Base-by-base conservation (phyloP, 2,888 invertebrate species). In the Harpalus rubripes region DNA sequence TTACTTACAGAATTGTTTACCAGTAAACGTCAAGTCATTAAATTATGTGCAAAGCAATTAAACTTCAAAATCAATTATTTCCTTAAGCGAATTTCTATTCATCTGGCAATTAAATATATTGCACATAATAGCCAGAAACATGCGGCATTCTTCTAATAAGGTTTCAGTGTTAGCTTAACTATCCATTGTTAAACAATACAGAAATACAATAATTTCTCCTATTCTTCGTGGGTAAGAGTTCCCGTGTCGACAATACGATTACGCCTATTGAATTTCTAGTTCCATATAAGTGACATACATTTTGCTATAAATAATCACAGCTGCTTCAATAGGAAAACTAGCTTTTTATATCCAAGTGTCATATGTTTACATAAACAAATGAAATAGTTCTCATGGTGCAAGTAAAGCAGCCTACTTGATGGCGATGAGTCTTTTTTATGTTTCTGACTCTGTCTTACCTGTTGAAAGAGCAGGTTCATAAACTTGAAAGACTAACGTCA, bases 221-320 rank as follows among this genome's bases (percentile, higher is more conserved):
- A 74, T 44, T 44, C 68, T 74, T 74, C 72, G 7, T 12, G 0
- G 68, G 26, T 18, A 61, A 3, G 18, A 15, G 22, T 63, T 63
- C 63, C 63, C 68, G 68, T 26, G 68, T 15, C 16, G 16, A 44
- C 72, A 74, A 74, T 68, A n/a, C 26, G 26, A 26, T 26, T 15
- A 68, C 68, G 32, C n/a, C 68, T 68, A 68, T 74, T 74, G 72
- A 74, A 74, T 68, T 68, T 68, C 68, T 74, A 74, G 72, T 68
- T 68, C 68, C 41, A 68, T 68, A 74, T 74, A 44, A 44, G 18
- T 74, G 72, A 44, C 41, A 74, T 5, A 74, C 72, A 68, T 68
- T 68, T 32, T 44, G 44, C 72, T 44, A 74, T 74, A 74, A 68
- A 74, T 44, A 68, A 68, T 41, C 68, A 39, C 68, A 68, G 68